phyloP scores from a whole-genome alignment of 1,140 invertebrate genomes.

The Drosophila kanapiae region DNA sequence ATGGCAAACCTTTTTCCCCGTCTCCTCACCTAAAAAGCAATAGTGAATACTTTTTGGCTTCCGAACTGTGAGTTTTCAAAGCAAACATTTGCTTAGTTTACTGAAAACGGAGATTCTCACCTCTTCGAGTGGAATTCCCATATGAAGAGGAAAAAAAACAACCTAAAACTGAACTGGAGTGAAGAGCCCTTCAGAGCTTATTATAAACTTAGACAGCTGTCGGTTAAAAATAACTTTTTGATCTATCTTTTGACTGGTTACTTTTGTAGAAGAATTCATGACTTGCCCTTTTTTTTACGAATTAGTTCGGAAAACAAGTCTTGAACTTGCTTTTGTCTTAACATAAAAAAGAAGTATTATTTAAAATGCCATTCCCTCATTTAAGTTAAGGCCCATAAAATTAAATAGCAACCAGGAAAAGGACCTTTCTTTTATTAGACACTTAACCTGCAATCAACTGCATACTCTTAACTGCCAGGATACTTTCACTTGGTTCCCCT shows the following conservation, averaged over 20 bases:
- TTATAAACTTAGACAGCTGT: conserved; percentile 10
- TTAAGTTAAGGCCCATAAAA: neutral
- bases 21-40: neutral
- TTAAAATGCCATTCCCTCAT: no score
- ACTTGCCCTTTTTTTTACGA: neutral
- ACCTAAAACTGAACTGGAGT: neutral
- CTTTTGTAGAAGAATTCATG: neutral
- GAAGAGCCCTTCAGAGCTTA: conserved; percentile 2
- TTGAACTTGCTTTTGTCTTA: neutral
- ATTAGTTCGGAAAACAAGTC: neutral
- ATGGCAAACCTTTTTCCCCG: conserved; percentile 33
- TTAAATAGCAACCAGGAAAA: neutral
- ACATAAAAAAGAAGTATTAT: neutral
- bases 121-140: conserved; percentile 3
- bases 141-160: neutral
- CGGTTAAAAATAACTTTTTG: conserved; percentile 11
- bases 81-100: conserved; percentile 5
- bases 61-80: neutral
- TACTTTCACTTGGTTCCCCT: conserved; percentile 44
- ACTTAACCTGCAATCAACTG: conserved; percentile 33
- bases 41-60: neutral
- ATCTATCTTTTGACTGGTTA: conserved; percentile 5
- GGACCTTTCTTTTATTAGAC: neutral
- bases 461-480: conserved; percentile 19
- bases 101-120: conserved; percentile 1